phyloP scores from a whole-genome alignment of 2,113 vertebrate genomes.

The Origma solitaria region DNA sequence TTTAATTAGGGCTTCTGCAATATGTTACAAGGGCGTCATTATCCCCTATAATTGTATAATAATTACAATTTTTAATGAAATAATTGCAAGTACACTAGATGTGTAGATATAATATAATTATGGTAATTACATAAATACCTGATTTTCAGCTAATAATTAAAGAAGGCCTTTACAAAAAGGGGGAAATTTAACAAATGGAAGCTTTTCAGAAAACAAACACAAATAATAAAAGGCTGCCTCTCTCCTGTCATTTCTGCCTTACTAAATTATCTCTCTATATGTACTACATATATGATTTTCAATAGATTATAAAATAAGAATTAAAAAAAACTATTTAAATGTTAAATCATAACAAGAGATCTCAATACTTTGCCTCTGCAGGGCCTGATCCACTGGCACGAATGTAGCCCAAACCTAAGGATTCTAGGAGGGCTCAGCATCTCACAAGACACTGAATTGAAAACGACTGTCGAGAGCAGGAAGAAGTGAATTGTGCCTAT shows the following conservation, averaged over 20 bases:
- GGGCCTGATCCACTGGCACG: background rate
- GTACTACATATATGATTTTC: background rate
- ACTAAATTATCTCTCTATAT: background rate
- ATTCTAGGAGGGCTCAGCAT: background rate
- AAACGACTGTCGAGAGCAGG: background rate
- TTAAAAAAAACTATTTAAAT: background rate
- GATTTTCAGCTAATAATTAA: constrained; percentile 66
- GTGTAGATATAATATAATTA: constrained; percentile 68
- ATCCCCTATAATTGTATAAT: constrained; percentile 64
- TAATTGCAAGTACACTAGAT: constrained; percentile 62
- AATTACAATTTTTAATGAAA: constrained; percentile 67
- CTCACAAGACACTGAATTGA: background rate
- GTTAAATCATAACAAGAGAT: background rate
- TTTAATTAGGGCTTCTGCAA: constrained; percentile 66
- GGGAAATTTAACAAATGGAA: constrained; percentile 52
- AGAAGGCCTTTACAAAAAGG: constrained; percentile 55
- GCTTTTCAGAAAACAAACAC: constrained; percentile 45
- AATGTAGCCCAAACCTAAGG: background rate
- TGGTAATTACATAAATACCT: constrained; percentile 70
- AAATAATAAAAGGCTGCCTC: background rate
- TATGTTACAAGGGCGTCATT: constrained; percentile 61
- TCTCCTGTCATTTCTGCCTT: background rate
- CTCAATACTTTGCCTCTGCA: background rate
- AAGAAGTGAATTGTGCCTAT: background rate
- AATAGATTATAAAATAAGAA: background rate